Conservation (phyloP, 1,140 invertebrate species). For the Pseudomyrmex sp. region DNA sequence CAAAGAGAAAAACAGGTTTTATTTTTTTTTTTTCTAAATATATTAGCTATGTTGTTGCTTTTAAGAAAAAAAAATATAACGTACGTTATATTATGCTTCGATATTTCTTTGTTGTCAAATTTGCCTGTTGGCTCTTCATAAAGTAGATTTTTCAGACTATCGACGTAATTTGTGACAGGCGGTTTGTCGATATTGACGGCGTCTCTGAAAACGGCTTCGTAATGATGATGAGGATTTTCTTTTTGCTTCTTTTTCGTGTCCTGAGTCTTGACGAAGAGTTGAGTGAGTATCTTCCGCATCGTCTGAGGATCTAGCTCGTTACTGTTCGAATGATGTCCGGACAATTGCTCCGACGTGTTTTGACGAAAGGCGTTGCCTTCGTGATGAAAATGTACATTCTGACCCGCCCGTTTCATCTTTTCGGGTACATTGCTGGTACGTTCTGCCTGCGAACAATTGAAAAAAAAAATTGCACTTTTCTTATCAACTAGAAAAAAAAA, state of each 20-base stretch:
- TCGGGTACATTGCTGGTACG: constrained; percentile 82
- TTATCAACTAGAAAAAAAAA: neutral
- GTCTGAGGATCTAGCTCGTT: constrained; percentile 83
- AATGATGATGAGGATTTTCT: constrained; percentile 77
- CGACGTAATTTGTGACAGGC: constrained; percentile 14
- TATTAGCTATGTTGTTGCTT: neutral
- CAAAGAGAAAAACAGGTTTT: neutral
- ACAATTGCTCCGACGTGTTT: constrained; percentile 53
- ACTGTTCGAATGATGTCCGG: constrained; percentile 71
- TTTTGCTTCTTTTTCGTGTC: constrained; percentile 78
- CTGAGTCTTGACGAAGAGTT: constrained; percentile 74
- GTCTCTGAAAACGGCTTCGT: constrained; percentile 78
- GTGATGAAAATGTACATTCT: constrained; percentile 82
- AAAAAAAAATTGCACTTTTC: neutral
- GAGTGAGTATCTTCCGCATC: constrained; percentile 80
- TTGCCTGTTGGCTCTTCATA: neutral
- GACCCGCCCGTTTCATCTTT: constrained; percentile 83
- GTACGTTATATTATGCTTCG: constrained; percentile 10
- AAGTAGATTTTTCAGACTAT: neutral
- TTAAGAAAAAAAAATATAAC: constrained; percentile 27
- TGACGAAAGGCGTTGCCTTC: constrained; percentile 43
- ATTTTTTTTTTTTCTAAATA: too few species aligned
- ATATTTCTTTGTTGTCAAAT: constrained; percentile 10
- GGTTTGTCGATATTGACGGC: constrained; percentile 78
- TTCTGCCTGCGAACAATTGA: constrained; percentile 61